phyloP scores from a whole-genome alignment of 2,797 vertebrate species.

The Chrysocyon brachyurus region DNA sequence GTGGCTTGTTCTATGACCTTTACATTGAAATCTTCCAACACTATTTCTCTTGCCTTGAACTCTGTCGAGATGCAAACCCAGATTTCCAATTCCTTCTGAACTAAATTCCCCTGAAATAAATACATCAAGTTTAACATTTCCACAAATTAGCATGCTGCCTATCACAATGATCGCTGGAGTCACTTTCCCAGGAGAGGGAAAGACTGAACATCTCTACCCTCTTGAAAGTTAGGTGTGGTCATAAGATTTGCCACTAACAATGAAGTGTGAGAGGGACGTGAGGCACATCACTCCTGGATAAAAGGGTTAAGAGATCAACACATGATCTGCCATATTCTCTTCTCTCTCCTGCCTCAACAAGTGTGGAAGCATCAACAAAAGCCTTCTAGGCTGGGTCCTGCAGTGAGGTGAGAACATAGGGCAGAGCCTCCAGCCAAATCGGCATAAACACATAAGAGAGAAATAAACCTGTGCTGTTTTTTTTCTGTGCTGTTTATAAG shows the following conservation, averaged over 20 bases:
- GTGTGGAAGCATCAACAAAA: not conserved
- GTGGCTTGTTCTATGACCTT: not conserved
- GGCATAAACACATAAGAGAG: not conserved
- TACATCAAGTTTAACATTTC: not conserved
- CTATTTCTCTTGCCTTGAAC: not conserved
- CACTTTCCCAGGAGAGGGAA: not conserved
- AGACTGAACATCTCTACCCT: not conserved
- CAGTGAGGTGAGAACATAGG: not conserved
- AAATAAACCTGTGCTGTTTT: not conserved
- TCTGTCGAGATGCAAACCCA: constrained; percentile 23
- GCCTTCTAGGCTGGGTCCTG: not conserved
- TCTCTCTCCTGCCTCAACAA: not conserved
- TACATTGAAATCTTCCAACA: not conserved
- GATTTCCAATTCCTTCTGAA: not conserved
- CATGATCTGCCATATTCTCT: not conserved
- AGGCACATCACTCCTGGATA: not conserved
- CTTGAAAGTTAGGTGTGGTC: not conserved
- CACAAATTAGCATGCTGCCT: not conserved
- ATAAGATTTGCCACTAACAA: not conserved
- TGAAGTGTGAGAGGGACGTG: not conserved
- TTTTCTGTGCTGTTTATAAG: no score
- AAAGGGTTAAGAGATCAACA: not conserved
- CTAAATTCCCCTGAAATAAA: not conserved
- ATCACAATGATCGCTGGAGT: not conserved
- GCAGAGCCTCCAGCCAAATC: not conserved